These are phyloP conservation scores for Cyrtodaria siliqua DNA, from an alignment of 2,888 invertebrate species.

Conservation along the genomic window DNA sequence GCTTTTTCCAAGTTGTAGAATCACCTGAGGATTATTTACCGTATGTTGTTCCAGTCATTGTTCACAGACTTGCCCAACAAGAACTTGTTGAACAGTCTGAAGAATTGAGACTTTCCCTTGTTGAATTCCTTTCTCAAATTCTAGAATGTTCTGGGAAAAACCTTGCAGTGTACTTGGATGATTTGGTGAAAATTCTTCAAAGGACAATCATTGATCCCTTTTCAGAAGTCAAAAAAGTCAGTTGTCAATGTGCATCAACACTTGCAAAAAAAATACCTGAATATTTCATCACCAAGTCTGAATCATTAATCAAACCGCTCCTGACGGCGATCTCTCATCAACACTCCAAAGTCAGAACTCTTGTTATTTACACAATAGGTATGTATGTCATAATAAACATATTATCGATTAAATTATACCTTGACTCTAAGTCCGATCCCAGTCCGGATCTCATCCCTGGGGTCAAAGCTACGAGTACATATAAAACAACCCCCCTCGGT, in stretches of 20 bases:
- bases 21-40: slow-evolving; percentile 89
- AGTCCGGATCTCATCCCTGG: too few relatives aligned
- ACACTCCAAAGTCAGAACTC: slow-evolving; percentile 92
- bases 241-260: slow-evolving; percentile 90
- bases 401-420: neutral
- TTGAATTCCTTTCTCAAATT: slow-evolving; percentile 90
- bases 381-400: slow-evolving; percentile 56
- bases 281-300: slow-evolving; percentile 92
- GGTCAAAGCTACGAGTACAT: too few relatives aligned
- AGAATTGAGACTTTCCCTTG: slow-evolving; percentile 92
- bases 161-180: slow-evolving; percentile 91
- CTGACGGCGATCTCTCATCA: slow-evolving; percentile 92
- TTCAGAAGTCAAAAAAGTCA: slow-evolving; percentile 93
- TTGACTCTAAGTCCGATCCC: too few relatives aligned
- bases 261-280: slow-evolving; percentile 89
- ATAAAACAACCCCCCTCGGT: too few relatives aligned
- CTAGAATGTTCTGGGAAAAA: slow-evolving; percentile 89
- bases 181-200: slow-evolving; percentile 91
- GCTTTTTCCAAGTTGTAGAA: slow-evolving; percentile 71
- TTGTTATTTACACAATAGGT: slow-evolving; percentile 92
- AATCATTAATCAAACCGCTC: slow-evolving; percentile 91
- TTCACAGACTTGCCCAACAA: slow-evolving; percentile 92
- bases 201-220: slow-evolving; percentile 92
- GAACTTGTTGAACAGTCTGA: slow-evolving; percentile 92
- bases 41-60: slow-evolving; percentile 91